These are phyloP conservation scores for Chloebia gouldiae DNA, from an alignment of 2,113 vertebrate genomes.

Conservation along the genomic window DNA sequence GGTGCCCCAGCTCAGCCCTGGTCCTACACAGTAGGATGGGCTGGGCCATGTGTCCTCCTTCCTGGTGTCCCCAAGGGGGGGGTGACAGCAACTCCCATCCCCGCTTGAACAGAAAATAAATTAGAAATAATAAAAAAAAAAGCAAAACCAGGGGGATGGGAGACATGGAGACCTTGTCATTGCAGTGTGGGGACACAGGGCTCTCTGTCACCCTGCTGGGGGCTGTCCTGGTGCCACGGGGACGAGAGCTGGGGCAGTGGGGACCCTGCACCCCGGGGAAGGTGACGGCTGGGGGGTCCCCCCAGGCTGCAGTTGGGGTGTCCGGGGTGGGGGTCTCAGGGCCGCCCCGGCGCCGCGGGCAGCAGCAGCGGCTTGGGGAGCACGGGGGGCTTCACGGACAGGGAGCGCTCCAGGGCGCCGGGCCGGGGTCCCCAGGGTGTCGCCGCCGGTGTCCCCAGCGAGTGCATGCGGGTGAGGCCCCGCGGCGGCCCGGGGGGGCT, in stretches of 20 bases:
- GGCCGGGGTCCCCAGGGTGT: not conserved
- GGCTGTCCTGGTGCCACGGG: not conserved
- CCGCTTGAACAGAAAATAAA: not conserved
- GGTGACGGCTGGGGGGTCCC: not conserved
- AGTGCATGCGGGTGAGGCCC: not conserved
- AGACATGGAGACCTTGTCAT: not conserved
- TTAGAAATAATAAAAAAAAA: not conserved
- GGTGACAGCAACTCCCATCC: fast-evolving
- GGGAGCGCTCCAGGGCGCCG: not conserved
- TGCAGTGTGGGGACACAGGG: not conserved
- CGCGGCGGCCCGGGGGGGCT: not conserved
- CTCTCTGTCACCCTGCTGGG: not conserved
- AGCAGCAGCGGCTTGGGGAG: slow-evolving; percentile 10
- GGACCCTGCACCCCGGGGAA: not conserved
- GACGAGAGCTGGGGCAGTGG: not conserved
- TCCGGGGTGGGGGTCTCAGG: not conserved
- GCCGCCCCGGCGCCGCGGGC: not conserved
- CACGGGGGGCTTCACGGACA: not conserved
- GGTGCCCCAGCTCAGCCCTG: not conserved
- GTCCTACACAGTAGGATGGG: slow-evolving; percentile 26
- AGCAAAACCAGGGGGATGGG: not conserved
- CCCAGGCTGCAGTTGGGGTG: fast-evolving
- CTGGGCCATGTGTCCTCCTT: not conserved
- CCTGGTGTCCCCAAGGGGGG: not conserved
- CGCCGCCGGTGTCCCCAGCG: not conserved